Percentiles rank a stretch among this genome's conserved stretches.
Conservation (phyloP, 1,140 invertebrate species). For the Penaeus indicus region DNA sequence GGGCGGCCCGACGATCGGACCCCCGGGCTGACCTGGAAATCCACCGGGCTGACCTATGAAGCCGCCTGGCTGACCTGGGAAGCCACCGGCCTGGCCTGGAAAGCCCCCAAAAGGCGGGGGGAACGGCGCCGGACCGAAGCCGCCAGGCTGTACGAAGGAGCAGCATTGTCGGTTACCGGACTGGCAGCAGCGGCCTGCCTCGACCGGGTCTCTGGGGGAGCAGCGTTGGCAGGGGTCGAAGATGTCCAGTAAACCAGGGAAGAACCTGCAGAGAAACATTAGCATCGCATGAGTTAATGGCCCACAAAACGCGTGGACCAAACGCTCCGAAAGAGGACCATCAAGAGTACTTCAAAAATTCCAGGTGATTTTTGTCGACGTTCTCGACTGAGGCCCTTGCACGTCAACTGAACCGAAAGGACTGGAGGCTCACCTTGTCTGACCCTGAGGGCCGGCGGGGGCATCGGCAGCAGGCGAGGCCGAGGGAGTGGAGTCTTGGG, state of each 20-base stretch:
- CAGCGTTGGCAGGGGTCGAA: slow-evolving; percentile 23
- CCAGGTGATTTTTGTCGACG: no score
- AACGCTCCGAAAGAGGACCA: no score
- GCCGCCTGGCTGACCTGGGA: slow-evolving; percentile 17
- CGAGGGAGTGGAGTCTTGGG: no score
- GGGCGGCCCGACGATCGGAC: background rate
- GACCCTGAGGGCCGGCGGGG: no score
- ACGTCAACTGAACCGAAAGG: no score
- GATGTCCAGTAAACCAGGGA: background rate
- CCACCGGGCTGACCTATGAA: slow-evolving; percentile 6
- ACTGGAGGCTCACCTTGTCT: no score
- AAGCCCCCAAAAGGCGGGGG: background rate
- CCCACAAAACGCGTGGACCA: no score
- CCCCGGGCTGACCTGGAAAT: background rate
- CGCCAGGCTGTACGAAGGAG: background rate
- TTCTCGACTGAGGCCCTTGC: no score
- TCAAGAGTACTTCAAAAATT: no score
- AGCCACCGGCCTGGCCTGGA: background rate
- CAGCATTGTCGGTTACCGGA: slow-evolving; percentile 6
- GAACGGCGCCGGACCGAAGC: background rate
- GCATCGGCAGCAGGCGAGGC: no score
- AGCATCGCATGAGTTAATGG: no score
- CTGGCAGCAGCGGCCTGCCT: slow-evolving; percentile 2
- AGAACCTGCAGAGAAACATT: slow-evolving; percentile 7
- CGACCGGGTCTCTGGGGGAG: background rate